A percentile compares a stretch with the other conserved stretches of the same genome.
These are phyloP conservation scores for Drosophila quinaria DNA, from an alignment of 2,888 invertebrate genomes.

Conservation along the genomic window DNA sequence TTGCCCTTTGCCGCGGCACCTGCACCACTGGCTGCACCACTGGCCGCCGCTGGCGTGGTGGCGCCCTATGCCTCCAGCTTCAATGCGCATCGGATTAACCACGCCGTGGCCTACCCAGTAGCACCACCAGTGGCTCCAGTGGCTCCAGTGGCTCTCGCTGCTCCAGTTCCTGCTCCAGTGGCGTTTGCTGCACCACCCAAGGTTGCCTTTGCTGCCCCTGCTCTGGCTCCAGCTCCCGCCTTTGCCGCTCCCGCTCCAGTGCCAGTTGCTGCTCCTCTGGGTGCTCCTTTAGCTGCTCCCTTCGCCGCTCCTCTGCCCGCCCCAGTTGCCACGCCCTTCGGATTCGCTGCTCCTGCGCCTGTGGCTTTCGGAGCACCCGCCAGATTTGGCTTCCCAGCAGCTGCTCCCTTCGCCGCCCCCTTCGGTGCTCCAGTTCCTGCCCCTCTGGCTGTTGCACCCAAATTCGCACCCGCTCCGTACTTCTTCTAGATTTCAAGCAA, in stretches of 20 bases:
- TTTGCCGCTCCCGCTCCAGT: conserved; percentile 46
- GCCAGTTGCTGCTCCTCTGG: conserved; percentile 52
- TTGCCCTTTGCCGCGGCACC: conserved; percentile 86
- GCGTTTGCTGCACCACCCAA: conserved; percentile 64
- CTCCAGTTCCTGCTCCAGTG: conserved; percentile 50
- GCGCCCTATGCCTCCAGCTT: conserved; percentile 92
- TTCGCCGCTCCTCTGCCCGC: conserved; percentile 40
- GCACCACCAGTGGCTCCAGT: conserved; percentile 64
- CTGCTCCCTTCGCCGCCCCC: conserved; percentile 27
- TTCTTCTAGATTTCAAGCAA: conserved; percentile 54
- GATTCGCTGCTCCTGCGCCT: conserved; percentile 44
- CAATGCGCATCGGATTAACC: conserved; percentile 91
- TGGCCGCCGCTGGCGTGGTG: conserved; percentile 85
- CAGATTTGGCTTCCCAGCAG: conserved; percentile 51
- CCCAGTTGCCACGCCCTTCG: conserved; percentile 30
- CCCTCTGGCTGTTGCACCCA: conserved; percentile 53
- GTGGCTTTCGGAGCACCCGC: conserved; percentile 43
- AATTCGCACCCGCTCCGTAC: conserved; percentile 66
- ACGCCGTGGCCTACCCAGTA: conserved; percentile 90
- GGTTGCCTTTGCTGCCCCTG: conserved; percentile 60
- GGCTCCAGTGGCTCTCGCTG: conserved; percentile 21
- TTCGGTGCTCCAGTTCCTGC: conserved; percentile 53
- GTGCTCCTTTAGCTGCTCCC: conserved; percentile 62
- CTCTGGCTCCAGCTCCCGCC: conserved; percentile 59
- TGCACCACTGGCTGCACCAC: conserved; percentile 74